A percentile compares a stretch with the other conserved stretches of the same genome.
These are phyloP conservation scores for Ephestia elutella DNA, from an alignment of 1,140 invertebrate species.

Conservation along the genomic window DNA sequence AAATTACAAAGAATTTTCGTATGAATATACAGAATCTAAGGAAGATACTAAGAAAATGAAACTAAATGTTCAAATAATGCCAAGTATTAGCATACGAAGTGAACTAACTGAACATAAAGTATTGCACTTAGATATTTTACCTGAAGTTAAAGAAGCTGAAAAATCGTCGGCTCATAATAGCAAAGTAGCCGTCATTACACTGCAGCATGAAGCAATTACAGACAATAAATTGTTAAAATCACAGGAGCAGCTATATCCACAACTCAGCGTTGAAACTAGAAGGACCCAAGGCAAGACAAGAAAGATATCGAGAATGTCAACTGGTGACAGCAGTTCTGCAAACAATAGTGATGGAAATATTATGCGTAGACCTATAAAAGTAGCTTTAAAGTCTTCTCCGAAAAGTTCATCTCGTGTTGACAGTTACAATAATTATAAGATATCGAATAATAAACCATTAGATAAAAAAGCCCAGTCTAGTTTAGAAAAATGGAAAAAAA, in stretches of 20 bases:
- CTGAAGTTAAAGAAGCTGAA: slow-evolving; percentile 25
- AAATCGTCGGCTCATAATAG: slow-evolving; percentile 23
- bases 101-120: slow-evolving; percentile 68
- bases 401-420: slow-evolving; percentile 17
- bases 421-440: slow-evolving; percentile 17
- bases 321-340: slow-evolving; percentile 49
- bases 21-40: slow-evolving; percentile 43
- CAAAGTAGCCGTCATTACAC: slow-evolving; percentile 53
- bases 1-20: slow-evolving; percentile 48
- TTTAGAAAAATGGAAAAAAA: slow-evolving; percentile 55
- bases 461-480: slow-evolving; percentile 22
- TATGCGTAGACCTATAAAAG: slow-evolving; percentile 16
- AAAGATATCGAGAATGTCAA: slow-evolving; percentile 52
- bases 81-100: slow-evolving; percentile 66
- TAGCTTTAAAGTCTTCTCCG: slow-evolving; percentile 17
- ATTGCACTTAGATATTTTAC: slow-evolving; percentile 63
- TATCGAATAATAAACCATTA: slow-evolving; percentile 20
- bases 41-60: slow-evolving; percentile 21
- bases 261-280: slow-evolving; percentile 7
- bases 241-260: neutral
- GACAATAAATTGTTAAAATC: slow-evolving; percentile 6
- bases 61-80: slow-evolving; percentile 62
- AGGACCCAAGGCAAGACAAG: slow-evolving; percentile 22
- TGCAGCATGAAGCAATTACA: slow-evolving; percentile 35
- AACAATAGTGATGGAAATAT: slow-evolving; percentile 29